A percentile compares a stretch with the other conserved stretches of the same genome.
Conservation (phyloP, 2,888 invertebrate genomes). For the Cephus sareptanus region DNA sequence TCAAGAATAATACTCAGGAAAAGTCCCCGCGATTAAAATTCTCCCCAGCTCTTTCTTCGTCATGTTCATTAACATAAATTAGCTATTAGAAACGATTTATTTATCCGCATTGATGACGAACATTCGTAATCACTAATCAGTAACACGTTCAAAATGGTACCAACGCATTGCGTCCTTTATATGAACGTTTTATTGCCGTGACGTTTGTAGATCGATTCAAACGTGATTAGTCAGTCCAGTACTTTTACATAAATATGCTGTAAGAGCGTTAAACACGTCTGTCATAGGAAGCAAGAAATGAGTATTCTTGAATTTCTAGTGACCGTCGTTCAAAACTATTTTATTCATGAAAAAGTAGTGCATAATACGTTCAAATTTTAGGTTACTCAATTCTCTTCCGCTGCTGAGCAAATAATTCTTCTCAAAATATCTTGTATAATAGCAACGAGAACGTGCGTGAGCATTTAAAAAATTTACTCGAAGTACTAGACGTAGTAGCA, state of each 20-base stretch:
- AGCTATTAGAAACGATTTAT: neutral
- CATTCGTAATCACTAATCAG: neutral
- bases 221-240: neutral
- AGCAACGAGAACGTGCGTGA: neutral
- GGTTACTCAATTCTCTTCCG: neutral
- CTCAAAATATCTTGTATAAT: neutral
- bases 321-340: neutral
- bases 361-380: neutral
- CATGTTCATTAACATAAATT: neutral
- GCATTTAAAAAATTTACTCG: neutral
- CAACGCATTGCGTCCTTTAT: no score
- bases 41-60: neutral
- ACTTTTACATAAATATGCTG: neutral
- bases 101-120: neutral
- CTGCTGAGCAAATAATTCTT: neutral
- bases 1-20: neutral
- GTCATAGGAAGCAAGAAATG: neutral
- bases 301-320: neutral
- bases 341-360: neutral
- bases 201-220: neutral
- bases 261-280: neutral
- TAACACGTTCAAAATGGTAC: neutral
- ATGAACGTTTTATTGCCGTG: neutral
- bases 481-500: neutral
- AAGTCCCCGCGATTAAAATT: neutral